Evolutionary conservation across 92 coral and sea anemone species (phyloP).

Genomic region (Scolanthus callimorphus): DNA sequence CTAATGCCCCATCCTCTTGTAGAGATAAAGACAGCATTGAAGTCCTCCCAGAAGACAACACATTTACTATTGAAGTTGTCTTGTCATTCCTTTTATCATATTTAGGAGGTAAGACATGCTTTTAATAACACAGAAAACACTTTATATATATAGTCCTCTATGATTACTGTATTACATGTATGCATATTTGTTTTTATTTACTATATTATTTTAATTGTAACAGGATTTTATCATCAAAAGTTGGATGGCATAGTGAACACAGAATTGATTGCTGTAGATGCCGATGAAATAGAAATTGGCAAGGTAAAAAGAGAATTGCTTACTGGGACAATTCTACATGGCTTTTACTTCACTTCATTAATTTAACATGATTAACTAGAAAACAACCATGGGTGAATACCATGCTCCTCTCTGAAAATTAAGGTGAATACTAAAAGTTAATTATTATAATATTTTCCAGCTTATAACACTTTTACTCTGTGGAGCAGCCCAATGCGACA

Average conservation of each 20-base stretch:
- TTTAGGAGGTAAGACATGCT: conserved; percentile 21
- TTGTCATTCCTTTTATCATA: conserved; percentile 14
- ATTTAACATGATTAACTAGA: too few species aligned
- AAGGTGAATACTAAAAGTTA: too few species aligned
- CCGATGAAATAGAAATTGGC: conserved; percentile 64
- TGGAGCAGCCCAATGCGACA: conserved; percentile 85
- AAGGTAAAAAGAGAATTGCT: conserved; percentile 48
- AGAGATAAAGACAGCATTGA: conserved; percentile 38
- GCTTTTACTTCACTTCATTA: too few species aligned
- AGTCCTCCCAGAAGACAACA: not conserved
- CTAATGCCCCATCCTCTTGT: too few species aligned
- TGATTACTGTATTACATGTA: too few species aligned
- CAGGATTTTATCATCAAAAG: conserved; percentile 55
- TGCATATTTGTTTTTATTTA: not conserved
- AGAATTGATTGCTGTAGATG: conserved; percentile 10
- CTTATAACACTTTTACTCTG: conserved; percentile 73
- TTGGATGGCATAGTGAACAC: conserved; percentile 26
- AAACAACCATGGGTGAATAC: too few species aligned
- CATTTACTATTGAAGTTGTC: not conserved
- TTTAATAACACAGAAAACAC: not conserved
- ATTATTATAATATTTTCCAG: conserved; percentile 45
- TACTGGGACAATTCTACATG: too few species aligned
- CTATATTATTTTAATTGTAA: not conserved
- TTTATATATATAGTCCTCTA: too few species aligned
- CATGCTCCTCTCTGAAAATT: too few species aligned